Base-by-base conservation (phyloP, 2,888 invertebrate species). In the Agrotis clavis region DNA sequence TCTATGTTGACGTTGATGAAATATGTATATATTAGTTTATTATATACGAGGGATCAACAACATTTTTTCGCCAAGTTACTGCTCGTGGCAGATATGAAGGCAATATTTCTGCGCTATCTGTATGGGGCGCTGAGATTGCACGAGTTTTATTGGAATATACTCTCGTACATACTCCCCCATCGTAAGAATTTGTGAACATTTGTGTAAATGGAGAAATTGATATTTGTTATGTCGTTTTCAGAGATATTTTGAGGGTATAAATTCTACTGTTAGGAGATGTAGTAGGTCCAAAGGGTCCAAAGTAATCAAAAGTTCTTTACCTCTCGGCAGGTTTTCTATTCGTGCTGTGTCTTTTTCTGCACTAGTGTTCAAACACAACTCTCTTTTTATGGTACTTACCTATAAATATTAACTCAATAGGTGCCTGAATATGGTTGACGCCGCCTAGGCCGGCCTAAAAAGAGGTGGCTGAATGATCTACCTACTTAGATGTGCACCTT, bases 51-150 rank as follows among this genome's bases (percentile, higher is more conserved):
- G 90, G 89, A 90, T 92, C 89, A 89, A 91, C 88, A 90, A 91
- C 86, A 91, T 92, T 92, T 91, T 92, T 89, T 90, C 91, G 86
- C 87, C 90, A 93, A 93, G 92, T 92, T 93, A 92, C 89, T 82
- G 90, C 88, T 89, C 90, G 85, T 88, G 85, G 88, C 86, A 86
- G 90, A 92, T 93, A 93, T 90, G 91, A 90, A 86, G 90, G 93
- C 90, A 92, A 94, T 94, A 94, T 92, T 90, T 94, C 87, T 88
- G 73, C 90, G 86, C 89, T 93, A 92, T 93, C 93, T 90, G 79
- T 77, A 88, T 88, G 90, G 90, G 91, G 92, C 82, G 89, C 90
- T 87, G 91, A 92, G 93, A 94, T 93, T 94, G 92, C 89, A 91
- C 70, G 81, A 87, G 85, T 89, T 92, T 90, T 91, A 90, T 92